Evolutionary conservation across 2,113 vertebrate genomes (phyloP).

Genomic region (Caretta caretta): DNA sequence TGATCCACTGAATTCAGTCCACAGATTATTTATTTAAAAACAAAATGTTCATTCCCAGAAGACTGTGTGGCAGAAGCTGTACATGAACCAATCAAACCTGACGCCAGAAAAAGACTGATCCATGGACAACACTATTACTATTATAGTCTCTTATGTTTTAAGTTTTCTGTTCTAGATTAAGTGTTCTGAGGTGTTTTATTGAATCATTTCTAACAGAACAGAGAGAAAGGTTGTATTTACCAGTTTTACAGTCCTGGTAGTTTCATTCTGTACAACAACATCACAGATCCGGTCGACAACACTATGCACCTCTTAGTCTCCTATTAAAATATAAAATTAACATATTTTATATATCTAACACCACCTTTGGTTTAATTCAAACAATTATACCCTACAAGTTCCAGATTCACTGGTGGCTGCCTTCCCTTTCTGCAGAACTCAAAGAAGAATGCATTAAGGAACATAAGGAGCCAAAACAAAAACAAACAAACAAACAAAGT

Average conservation of each 20-base stretch:
- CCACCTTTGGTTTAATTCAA: conserved; percentile 34
- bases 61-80: background rate
- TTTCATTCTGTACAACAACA: background rate
- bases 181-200: background rate
- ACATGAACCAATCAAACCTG: background rate
- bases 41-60: conserved; percentile 20
- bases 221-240: background rate
- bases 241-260: background rate
- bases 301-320: background rate
- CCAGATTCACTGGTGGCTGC: conserved; percentile 1
- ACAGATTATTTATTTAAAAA: background rate
- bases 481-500: background rate
- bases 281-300: background rate
- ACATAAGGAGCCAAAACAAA: background rate
- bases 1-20: background rate
- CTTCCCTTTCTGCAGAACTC: background rate
- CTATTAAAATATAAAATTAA: conserved; percentile 18
- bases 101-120: conserved; percentile 20
- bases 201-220: background rate
- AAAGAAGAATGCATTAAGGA: background rate
- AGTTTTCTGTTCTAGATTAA: conserved; percentile 22
- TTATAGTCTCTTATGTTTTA: background rate
- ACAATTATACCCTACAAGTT: conserved; percentile 36
- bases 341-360: background rate
- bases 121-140: background rate